These are phyloP conservation scores for Drosophila anceps DNA, from an alignment of 2,888 invertebrate genomes.

Conservation along the genomic window DNA sequence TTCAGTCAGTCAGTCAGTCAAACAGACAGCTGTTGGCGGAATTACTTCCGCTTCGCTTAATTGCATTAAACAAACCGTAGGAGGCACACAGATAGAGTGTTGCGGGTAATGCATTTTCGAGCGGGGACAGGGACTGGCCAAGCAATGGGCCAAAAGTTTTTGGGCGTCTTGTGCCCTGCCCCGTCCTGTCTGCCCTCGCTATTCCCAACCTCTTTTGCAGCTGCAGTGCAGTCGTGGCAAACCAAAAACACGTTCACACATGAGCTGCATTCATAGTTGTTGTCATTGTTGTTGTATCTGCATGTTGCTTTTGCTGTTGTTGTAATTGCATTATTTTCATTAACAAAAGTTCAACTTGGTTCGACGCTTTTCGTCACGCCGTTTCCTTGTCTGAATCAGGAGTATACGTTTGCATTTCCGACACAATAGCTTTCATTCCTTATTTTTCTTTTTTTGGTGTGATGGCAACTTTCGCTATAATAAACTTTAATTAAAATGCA, in stretches of 20 bases:
- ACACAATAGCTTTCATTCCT: conserved; percentile 37
- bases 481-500: conserved; percentile 74
- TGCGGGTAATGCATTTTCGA: background rate
- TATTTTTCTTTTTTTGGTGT: background rate
- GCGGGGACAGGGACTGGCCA: conserved; percentile 1
- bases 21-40: conserved; percentile 56
- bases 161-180: conserved; percentile 8
- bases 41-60: conserved; percentile 76
- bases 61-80: conserved; percentile 71
- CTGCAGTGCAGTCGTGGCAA: conserved; percentile 51
- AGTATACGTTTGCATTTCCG: conserved; percentile 62
- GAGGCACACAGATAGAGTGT: conserved; percentile 40
- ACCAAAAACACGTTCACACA: conserved; percentile 80
- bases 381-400: conserved; percentile 24
- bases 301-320: conserved; percentile 20
- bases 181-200: background rate
- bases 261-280: conserved; percentile 53
- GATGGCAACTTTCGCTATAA: conserved; percentile 33
- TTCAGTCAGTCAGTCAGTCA: conserved; percentile 53
- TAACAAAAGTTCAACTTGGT: conserved; percentile 74
- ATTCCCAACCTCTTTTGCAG: background rate
- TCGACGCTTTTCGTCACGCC: conserved; percentile 32
- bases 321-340: conserved; percentile 78
- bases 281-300: conserved; percentile 8
- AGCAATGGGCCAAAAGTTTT: conserved; percentile 52